A percentile compares a stretch with the other conserved stretches of the same genome.
Conservation (phyloP, 2,888 invertebrate genomes). For the Orthonevra nobilis region DNA sequence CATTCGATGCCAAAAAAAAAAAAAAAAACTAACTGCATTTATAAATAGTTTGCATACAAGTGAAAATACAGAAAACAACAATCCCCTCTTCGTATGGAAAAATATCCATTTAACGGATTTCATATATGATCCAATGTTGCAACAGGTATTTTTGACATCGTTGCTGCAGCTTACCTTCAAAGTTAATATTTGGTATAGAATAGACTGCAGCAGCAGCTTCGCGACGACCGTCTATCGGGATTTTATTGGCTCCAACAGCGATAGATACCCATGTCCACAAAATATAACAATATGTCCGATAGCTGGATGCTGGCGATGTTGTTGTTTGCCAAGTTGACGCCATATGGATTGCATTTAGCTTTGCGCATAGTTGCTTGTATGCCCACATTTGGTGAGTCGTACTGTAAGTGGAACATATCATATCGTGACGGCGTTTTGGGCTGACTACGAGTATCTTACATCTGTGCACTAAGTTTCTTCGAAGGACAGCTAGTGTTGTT, state of each 20-base stretch:
- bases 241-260: slow-evolving; percentile 59
- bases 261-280: slow-evolving; percentile 40
- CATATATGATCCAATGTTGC: slow-evolving; percentile 62
- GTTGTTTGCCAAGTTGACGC: slow-evolving; percentile 58
- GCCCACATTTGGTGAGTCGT: slow-evolving; percentile 63
- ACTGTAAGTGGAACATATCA: slow-evolving; percentile 68
- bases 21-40: slow-evolving; percentile 27
- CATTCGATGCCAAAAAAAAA: slow-evolving; percentile 10
- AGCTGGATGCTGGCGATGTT: slow-evolving; percentile 51
- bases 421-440: slow-evolving; percentile 64
- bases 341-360: slow-evolving; percentile 37
- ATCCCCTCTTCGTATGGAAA: slow-evolving; percentile 57
- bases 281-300: slow-evolving; percentile 66
- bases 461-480: slow-evolving; percentile 58
- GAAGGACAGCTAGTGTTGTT: slow-evolving; percentile 51
- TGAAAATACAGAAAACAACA: background rate
- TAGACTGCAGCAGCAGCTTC: slow-evolving; percentile 38
- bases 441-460: slow-evolving; percentile 55
- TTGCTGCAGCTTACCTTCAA: slow-evolving; percentile 20
- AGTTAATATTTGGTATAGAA: slow-evolving; percentile 6
- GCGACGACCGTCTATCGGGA: slow-evolving; percentile 43
- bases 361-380: slow-evolving; percentile 51
- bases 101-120: slow-evolving; percentile 65
- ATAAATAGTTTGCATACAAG: slow-evolving; percentile 3
- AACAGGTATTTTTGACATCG: slow-evolving; percentile 68